A percentile compares a stretch with the other conserved stretches of the same genome.
Conservation (phyloP, 2,113 vertebrate genomes). For the Coregonus clupeaformis region DNA sequence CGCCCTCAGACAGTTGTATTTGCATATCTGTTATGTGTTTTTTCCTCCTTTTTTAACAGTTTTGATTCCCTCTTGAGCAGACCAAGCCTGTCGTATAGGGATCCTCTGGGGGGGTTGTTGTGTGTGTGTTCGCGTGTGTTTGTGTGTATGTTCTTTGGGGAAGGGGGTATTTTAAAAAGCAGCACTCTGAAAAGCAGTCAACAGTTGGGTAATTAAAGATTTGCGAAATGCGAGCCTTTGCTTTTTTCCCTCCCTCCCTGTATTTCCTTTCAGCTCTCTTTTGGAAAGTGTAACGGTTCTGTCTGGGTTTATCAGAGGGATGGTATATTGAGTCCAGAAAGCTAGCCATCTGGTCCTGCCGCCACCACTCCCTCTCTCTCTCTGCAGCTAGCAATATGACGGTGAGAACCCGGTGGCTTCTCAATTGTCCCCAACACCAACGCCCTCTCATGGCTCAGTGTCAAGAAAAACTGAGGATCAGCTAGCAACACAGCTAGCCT, state of each 20-base stretch:
- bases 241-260: constrained; percentile 28
- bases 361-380: background rate
- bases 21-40: constrained; percentile 75
- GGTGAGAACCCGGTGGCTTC: constrained; percentile 22
- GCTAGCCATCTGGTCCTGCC: no score
- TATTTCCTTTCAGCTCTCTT: constrained; percentile 11
- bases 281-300: no score
- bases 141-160: constrained; percentile 41
- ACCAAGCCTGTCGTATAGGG: constrained; percentile 34
- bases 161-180: constrained; percentile 40
- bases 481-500: no score
- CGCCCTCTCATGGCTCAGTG: constrained; percentile 1
- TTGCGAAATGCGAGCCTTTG: constrained; percentile 61
- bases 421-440: constrained; percentile 44
- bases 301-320: no score
- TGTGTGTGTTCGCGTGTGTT: constrained; percentile 19
- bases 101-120: constrained; percentile 62
- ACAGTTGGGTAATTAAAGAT: constrained; percentile 75
- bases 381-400: background rate
- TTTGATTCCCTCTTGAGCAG: constrained; percentile 14
- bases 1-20: constrained; percentile 70
- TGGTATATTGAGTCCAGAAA: no score
- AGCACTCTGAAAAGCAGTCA: constrained; percentile 63
- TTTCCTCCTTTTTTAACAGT: constrained; percentile 26
- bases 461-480: constrained; percentile 17